A percentile compares a stretch with the other conserved stretches of the same genome.
phyloP scores from a whole-genome alignment of 2,797 vertebrate genomes.

The Anniella stebbinsi region DNA sequence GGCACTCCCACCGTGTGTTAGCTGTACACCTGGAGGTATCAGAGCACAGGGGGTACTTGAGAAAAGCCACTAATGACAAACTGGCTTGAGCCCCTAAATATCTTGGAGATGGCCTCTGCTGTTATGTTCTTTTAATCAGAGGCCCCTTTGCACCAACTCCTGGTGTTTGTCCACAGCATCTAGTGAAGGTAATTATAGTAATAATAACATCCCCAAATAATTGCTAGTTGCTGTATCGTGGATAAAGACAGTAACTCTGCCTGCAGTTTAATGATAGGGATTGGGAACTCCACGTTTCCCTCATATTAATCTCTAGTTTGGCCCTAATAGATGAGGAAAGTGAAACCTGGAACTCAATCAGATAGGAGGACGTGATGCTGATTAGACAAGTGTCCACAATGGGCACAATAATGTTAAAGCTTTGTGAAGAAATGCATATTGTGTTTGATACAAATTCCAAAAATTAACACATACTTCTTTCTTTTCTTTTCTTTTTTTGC shows the following conservation, averaged over 20 bases:
- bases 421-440: neutral
- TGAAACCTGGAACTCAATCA: neutral
- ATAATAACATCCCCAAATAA: neutral
- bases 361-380: neutral
- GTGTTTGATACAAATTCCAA: slow-evolving; percentile 3
- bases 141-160: neutral
- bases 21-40: neutral
- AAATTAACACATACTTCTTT: neutral
- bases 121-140: neutral
- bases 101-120: neutral
- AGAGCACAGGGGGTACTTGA: neutral
- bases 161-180: neutral
- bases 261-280: neutral
- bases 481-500: neutral
- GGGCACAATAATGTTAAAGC: neutral
- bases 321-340: neutral
- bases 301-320: neutral
- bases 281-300: neutral
- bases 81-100: neutral
- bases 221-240: neutral
- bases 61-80: neutral
- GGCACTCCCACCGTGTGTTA: neutral
- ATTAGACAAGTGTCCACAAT: neutral
- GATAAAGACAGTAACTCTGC: neutral
- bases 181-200: neutral